phyloP scores from a whole-genome alignment of 2,888 invertebrate genomes.

The Keiferia lycopersicella region DNA sequence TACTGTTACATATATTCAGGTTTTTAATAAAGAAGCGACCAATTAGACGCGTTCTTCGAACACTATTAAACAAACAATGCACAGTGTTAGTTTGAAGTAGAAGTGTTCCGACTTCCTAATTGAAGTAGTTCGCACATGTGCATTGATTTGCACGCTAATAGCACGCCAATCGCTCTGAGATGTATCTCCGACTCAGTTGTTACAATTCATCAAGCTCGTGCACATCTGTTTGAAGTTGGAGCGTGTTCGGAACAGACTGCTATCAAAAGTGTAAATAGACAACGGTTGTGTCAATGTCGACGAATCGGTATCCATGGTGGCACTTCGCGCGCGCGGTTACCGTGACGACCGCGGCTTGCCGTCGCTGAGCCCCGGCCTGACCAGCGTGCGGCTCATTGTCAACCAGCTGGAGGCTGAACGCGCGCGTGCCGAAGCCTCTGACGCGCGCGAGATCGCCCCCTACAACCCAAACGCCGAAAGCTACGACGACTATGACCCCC shows the following conservation, averaged over 20 bases:
- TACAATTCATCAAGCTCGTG: slow-evolving; percentile 48
- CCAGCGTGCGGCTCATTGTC: slow-evolving; percentile 76
- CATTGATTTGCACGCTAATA: slow-evolving; percentile 50
- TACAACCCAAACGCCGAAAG: slow-evolving; percentile 62
- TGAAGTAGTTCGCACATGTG: slow-evolving; percentile 34
- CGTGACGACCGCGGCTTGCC: slow-evolving; percentile 71
- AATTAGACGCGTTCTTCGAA: slow-evolving; percentile 18
- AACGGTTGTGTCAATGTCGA: slow-evolving; percentile 53
- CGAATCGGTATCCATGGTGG: slow-evolving; percentile 72
- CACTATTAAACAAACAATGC: slow-evolving; percentile 15
- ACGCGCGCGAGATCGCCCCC: slow-evolving; percentile 58
- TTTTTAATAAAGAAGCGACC: slow-evolving; percentile 1
- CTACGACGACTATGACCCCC: slow-evolving; percentile 63
- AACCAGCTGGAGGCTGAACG: slow-evolving; percentile 70
- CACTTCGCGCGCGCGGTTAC: slow-evolving; percentile 66
- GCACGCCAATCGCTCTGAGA: slow-evolving; percentile 44
- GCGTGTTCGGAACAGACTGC: slow-evolving; percentile 61
- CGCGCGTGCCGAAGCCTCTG: slow-evolving; percentile 56
- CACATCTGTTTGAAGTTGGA: slow-evolving; percentile 52
- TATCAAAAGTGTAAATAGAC: slow-evolving; percentile 44
- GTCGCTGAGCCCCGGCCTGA: slow-evolving; percentile 68
- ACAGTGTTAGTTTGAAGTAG: slow-evolving; percentile 38
- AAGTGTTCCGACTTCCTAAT: slow-evolving; percentile 36
- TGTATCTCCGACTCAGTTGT: slow-evolving; percentile 55
- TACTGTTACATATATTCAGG: slow-evolving; percentile 1